Evolutionary conservation across 2,797 vertebrate species (phyloP), one percentile per base, ranked within the genome.

Genomic region (Etheostoma perlongum): DNA sequence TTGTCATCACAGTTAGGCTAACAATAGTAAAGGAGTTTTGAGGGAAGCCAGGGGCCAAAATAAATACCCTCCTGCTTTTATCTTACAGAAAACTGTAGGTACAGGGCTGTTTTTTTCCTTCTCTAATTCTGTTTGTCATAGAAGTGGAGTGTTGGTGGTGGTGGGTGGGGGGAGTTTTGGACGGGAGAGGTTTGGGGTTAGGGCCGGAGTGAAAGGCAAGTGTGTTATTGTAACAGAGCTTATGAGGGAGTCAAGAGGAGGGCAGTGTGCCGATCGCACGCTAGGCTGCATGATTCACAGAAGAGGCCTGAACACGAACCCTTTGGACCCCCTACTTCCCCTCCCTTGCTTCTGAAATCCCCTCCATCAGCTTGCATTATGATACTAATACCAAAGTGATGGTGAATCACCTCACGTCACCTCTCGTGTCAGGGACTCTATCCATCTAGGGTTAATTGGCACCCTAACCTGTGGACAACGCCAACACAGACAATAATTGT

Each of bases 181-280:
- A 79, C 12, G 42, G 83, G 73, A 85, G 81, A 78, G 82, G 74
- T 78, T 68, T 18, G 72, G 82, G 87, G 84, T 86, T 75, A 78
- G 81, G 85, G 88, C 86, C 76, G 62, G 85, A 89, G 85, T 81
- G 90, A 92, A 87, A 92, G 83, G 88, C 84, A 90, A 93, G 94
- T 89, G 86, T 93, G 92, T 95, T 94, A 93, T 94, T 95, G 91
- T 93, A 93, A 90, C 83, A 89, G 87, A 94, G 93, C 92, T 94
- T 91, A 93, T 68, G 81, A 86, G 79, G 85, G 91, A 94, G 95
- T 95, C 94, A 95, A 79, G 85, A 89, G 78, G 85, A 93, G 94
- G 94, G 91, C 93, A 94, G 91, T 91, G 92, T 92, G 90, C 77
- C 88, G 91, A 90, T 94, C 88, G 90, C 94, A 94, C 92, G 91